Evolutionary conservation across 2,888 invertebrate genomes (phyloP).

Genomic region (Drosophila anomelani): DNA sequence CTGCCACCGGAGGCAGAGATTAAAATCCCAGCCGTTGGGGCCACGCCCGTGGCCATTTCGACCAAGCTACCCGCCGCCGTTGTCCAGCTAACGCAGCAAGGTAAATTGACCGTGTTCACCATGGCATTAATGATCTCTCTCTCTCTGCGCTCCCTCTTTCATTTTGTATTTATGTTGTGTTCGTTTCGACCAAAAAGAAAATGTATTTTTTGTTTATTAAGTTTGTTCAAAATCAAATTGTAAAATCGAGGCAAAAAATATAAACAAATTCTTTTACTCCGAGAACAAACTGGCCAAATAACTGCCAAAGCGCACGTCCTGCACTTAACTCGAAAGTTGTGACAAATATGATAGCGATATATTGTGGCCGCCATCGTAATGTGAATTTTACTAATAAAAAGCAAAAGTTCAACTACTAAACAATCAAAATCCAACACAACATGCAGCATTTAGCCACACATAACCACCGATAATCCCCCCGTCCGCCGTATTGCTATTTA

Average conservation of each 20-base stretch:
- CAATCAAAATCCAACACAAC: conserved; percentile 15
- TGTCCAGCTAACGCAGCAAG: conserved; percentile 87
- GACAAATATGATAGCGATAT: conserved; percentile 7
- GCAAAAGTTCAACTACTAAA: conserved; percentile 7
- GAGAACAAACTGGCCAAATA: conserved; percentile 49
- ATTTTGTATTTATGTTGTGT: conserved; percentile 59
- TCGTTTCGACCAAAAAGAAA: conserved; percentile 35
- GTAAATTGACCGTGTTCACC: conserved; percentile 79
- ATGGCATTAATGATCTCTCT: conserved; percentile 11
- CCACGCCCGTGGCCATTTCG: conserved; percentile 87
- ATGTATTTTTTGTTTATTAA: conserved; percentile 32
- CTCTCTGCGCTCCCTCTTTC: not conserved
- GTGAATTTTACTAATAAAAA: conserved; percentile 22
- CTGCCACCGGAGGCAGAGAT: conserved; percentile 86
- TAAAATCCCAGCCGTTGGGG: conserved; percentile 87
- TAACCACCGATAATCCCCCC: conserved; percentile 16
- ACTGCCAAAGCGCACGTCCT: conserved; percentile 39
- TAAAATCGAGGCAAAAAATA: conserved; percentile 38
- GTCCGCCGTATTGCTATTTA: conserved; percentile 56
- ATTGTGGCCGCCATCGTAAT: conserved; percentile 23
- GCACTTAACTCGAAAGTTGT: conserved; percentile 23
- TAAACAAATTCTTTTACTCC: conserved; percentile 44
- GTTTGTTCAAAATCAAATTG: conserved; percentile 50
- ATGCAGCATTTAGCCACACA: conserved; percentile 29
- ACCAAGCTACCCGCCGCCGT: conserved; percentile 87